A percentile compares a stretch with the other conserved stretches of the same genome.
phyloP scores from a whole-genome alignment of 30 jellyfish, hydroid and myxozoan species.

The Pseudorhiza aurosa region DNA sequence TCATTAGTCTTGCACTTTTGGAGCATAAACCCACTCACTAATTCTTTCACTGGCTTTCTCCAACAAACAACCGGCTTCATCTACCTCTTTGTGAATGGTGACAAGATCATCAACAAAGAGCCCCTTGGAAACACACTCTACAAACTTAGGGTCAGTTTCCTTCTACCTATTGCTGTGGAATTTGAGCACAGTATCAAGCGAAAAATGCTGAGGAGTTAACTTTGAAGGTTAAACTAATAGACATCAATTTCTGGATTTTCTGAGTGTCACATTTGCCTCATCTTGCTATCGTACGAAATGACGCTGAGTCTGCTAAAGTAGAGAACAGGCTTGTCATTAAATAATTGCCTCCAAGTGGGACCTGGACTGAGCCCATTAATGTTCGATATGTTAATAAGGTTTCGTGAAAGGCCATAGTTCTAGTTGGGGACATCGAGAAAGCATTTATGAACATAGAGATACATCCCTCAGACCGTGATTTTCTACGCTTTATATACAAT shows the following conservation, averaged over 20 bases:
- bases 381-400: too few species aligned
- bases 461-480: too few species aligned
- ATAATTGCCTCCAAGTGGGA: too few species aligned
- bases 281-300: too few species aligned
- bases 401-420: too few species aligned
- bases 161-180: conserved; percentile 12
- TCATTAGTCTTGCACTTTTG: conserved; percentile 44
- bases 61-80: conserved; percentile 5
- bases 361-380: too few species aligned
- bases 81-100: not conserved
- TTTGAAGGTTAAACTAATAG: conserved; percentile 12
- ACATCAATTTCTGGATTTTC: conserved; percentile 14
- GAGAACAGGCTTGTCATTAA: too few species aligned
- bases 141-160: conserved; percentile 55
- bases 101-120: conserved; percentile 30
- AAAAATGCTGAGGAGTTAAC: conserved; percentile 41
- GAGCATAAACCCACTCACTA: conserved; percentile 29
- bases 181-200: conserved; percentile 33
- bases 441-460: too few species aligned
- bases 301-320: too few species aligned
- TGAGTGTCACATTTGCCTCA: too few species aligned
- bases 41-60: conserved; percentile 47
- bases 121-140: conserved; percentile 2
- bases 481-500: too few species aligned
- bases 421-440: too few species aligned